phyloP scores from a whole-genome alignment of 2,113 vertebrate genomes.

The Halichoerus grypus region DNA sequence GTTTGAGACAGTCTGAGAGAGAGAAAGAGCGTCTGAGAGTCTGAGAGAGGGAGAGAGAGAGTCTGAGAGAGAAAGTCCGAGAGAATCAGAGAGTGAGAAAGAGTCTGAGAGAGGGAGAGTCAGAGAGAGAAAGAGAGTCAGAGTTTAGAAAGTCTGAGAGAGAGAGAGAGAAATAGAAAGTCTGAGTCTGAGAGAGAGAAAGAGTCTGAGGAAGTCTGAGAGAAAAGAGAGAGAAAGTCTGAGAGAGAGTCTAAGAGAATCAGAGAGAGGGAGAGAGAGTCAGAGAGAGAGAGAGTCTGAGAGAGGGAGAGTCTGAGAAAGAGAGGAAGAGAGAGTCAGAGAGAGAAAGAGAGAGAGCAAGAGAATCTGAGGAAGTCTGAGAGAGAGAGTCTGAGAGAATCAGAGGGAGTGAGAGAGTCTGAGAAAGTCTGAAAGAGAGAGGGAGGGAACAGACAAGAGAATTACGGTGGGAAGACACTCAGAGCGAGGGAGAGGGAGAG shows the following conservation, averaged over 20 bases:
- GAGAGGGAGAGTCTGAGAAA: not conserved
- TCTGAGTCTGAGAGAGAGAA: too few species aligned
- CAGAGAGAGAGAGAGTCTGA: not conserved
- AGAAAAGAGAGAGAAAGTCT: too few species aligned
- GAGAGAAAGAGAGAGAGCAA: not conserved
- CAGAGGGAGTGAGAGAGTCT: not conserved
- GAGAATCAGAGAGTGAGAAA: too few species aligned
- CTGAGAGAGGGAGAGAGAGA: too few species aligned
- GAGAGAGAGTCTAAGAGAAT: not conserved
- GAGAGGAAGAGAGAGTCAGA: too few species aligned
- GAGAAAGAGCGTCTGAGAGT: too few species aligned
- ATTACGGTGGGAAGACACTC: not conserved
- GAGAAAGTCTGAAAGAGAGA: not conserved
- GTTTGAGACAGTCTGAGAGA: too few species aligned
- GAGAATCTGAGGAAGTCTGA: not conserved
- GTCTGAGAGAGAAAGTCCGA: too few species aligned
- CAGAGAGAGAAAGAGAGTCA: too few species aligned
- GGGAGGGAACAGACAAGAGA: not conserved
- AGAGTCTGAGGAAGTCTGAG: too few species aligned
- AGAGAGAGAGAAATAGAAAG: not conserved
- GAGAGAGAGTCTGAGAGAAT: not conserved
- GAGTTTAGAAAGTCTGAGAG: too few species aligned
- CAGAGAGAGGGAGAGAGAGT: not conserved
- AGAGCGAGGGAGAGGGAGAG: not conserved
- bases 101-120: too few species aligned